Evolutionary conservation across 2,113 vertebrate genomes (phyloP), one percentile per base, ranked within the genome.

Genomic region (Macaca mulatta): DNA sequence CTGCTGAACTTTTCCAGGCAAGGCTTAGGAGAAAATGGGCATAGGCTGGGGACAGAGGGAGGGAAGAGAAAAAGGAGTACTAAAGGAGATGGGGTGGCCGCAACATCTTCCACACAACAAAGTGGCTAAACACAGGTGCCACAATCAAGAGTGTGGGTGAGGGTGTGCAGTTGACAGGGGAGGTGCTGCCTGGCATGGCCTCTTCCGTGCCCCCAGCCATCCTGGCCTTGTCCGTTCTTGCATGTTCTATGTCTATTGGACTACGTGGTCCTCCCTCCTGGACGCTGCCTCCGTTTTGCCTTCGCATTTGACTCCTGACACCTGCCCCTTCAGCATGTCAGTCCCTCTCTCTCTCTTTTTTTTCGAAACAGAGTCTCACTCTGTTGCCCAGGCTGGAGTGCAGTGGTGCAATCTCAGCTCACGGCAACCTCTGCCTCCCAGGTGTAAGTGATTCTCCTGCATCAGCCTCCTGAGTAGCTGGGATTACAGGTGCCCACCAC

Each of bases 151-250:
- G 14, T 7, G 1, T 10, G 43, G 35, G 7, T 40, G 45, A n/a
- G 0, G 30, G 38, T 6, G 1, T 9, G 8, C 1, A 7, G 59
- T 38, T 22, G 69, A 9, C 30, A 70, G 8, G 7, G 30, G 48
- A 30, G 1, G 12, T 22, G 7, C 17, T 20, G 59, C 17, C 20
- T 9, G 32, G n/a, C 38, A 3, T 16, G 57, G 45, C 20, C 38
- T 38, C 32, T 38, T 50, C 45, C 23, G 2, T 0, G 2, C 11
- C 30, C 25, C 45, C 13, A 4, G 23, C 11, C 12, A 2, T 12
- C 67, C 27, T 75, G 40, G 6, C 22, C 55, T 64, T 9, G 3
- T 67, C n/a, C 10, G 12, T 55, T 92, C 22, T 40, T 30, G 20
- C 8, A 35, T 72, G 61, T n/a, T 55, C 83, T 48, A 64, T 70